A percentile compares a stretch with the other conserved stretches of the same genome.
phyloP scores from a whole-genome alignment of 2,113 vertebrate species.

The Chascanopsetta lugubris region DNA sequence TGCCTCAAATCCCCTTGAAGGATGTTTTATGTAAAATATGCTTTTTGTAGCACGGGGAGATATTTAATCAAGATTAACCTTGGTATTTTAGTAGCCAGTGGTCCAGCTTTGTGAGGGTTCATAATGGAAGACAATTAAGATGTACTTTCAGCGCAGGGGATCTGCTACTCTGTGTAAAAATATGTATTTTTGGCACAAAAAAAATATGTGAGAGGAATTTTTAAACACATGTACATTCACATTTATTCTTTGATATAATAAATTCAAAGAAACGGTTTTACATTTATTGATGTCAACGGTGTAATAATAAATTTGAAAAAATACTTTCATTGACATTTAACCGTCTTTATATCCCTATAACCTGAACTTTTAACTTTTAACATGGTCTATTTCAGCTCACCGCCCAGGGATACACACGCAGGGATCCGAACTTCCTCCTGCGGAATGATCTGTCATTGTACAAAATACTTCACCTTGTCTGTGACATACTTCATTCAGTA shows the following conservation, averaged over 20 bases:
- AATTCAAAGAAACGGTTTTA: too few species aligned
- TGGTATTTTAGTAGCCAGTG: constrained; percentile 77
- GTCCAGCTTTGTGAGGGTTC: constrained; percentile 70
- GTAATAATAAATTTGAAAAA: too few species aligned
- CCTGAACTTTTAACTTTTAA: not conserved
- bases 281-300: not conserved
- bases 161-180: constrained; percentile 50
- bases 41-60: constrained; percentile 72
- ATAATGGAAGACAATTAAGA: constrained; percentile 76
- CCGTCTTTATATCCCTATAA: not conserved
- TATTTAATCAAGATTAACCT: constrained; percentile 81
- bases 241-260: too few species aligned
- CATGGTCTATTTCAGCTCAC: not conserved
- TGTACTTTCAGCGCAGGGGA: constrained; percentile 56
- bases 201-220: constrained; percentile 17
- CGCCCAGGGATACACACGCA: not conserved
- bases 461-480: constrained; percentile 38
- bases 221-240: too few species aligned
- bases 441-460: constrained; percentile 46
- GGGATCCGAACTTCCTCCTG: not conserved
- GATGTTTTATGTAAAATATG: constrained; percentile 79
- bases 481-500: constrained; percentile 44
- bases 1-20: constrained; percentile 67
- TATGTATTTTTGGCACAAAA: constrained; percentile 46
- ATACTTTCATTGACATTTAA: too few species aligned